Conservation (phyloP, 2,113 vertebrate species). For the Fregetta grallaria region DNA sequence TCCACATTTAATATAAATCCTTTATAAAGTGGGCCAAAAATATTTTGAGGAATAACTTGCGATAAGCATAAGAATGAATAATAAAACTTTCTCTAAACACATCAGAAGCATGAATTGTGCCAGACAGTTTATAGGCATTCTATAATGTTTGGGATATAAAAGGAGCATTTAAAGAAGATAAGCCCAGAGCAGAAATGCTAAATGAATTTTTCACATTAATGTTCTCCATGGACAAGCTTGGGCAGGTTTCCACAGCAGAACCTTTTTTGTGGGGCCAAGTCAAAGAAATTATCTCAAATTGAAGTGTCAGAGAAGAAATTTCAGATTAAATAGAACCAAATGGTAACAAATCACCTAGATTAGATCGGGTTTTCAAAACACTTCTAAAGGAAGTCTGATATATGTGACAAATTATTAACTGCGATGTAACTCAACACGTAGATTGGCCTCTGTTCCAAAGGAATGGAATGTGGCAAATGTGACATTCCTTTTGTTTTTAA, state of each 20-base stretch:
- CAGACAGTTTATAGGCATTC: constrained; percentile 31
- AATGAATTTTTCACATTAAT: constrained; percentile 31
- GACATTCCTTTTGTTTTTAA: neutral
- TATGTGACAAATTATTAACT: constrained; percentile 36
- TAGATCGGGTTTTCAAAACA: constrained; percentile 27
- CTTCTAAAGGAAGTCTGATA: neutral
- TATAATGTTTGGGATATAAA: constrained; percentile 11
- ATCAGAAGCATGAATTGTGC: constrained; percentile 19
- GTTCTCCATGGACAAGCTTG: constrained; percentile 6
- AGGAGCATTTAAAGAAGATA: constrained; percentile 4
- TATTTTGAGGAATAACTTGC: constrained; percentile 16
- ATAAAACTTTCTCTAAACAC: constrained; percentile 34
- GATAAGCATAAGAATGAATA: constrained; percentile 5
- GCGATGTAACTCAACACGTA: rapidly evolving
- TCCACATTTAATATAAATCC: neutral
- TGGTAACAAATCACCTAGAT: constrained; percentile 34
- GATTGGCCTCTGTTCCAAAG: neutral
- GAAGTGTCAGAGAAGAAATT: constrained; percentile 21
- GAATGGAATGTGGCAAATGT: neutral
- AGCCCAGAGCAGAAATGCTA: constrained; percentile 42
- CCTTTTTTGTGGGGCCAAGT: neutral
- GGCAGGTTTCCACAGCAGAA: constrained; percentile 9
- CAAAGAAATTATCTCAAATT: neutral
- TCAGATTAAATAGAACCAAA: constrained; percentile 1
- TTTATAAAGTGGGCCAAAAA: constrained; percentile 28